Base-by-base conservation (phyloP, 2,797 vertebrate species). In the Sebastes steindachneri region DNA sequence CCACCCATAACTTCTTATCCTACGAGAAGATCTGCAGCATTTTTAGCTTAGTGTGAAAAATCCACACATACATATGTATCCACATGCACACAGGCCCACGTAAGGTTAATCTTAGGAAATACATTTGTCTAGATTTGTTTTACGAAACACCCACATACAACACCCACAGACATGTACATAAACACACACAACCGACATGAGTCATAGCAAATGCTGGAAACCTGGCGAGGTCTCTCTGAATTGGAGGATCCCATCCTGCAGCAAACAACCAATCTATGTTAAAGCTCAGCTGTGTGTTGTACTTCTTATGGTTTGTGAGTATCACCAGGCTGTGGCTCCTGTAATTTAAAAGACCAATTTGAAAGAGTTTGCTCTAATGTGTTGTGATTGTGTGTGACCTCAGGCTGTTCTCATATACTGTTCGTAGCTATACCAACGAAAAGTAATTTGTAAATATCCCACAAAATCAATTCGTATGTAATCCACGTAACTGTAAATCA, bases 121-220 rank as follows among this genome's bases (percentile, higher is more conserved):
- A 60, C 57, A 71, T 55, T 7, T 53, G 33, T 53, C 48, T 15
- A 41, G 6, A 71, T 80, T 51, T 58, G 19, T 82, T 82, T 73
- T 73, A 17, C 17, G 23, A 71, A 74, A 63, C 82, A 64, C 78
- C 80, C 37, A 79, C 68, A 19, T 51, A 59, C 35, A 76, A 76
- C 77, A 68, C 75, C 72, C 23, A 84, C 54, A 53, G 55, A 55
- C 10, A 28, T 23, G 4, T 51, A 78, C 62, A 75, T 45, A 37
- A 45, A 75, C 26, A 45, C 66, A 62, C 71, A 54, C 69, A 79
- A 2, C 51, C 59, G 23, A 12, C 33, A 55, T 71, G 82, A 80
- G 74, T 78, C 62, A 77, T 4, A 51, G 48, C 54, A 59, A 66
- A 63, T 26, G 25, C 45, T 26, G 8, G 31, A 80, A 55, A 5